Evolutionary conservation across 2,888 invertebrate species (phyloP).

Genomic region (Octodonta nipae): DNA sequence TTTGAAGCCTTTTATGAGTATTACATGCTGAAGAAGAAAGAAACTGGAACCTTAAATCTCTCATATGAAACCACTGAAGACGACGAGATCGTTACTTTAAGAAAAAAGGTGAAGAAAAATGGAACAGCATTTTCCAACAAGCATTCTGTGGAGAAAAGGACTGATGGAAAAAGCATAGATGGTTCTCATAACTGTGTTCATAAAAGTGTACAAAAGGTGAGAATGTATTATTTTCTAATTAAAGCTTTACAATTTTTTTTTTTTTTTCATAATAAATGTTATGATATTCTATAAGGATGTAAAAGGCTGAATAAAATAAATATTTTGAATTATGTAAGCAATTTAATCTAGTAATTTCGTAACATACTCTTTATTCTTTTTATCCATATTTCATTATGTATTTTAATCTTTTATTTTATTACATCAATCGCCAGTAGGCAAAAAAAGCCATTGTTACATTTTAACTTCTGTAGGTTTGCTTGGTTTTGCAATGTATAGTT

Average conservation of each 20-base stretch:
- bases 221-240: constrained; percentile 6
- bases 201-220: constrained; percentile 17
- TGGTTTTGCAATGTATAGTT: too few species aligned
- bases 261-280: too few species aligned
- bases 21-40: constrained; percentile 16
- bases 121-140: constrained; percentile 5
- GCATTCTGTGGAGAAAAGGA: constrained; percentile 5
- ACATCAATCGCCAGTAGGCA: too few species aligned
- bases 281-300: too few species aligned
- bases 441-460: too few species aligned
- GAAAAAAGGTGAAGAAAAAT: constrained; percentile 11
- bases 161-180: constrained; percentile 7
- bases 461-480: too few species aligned
- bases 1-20: constrained; percentile 32
- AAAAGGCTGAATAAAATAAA: too few species aligned
- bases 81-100: constrained; percentile 18
- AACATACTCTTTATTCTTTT: too few species aligned
- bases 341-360: too few species aligned
- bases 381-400: too few species aligned
- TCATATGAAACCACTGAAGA: constrained; percentile 24
- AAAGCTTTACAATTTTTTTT: neutral
- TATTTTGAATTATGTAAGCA: too few species aligned
- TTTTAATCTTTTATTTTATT: too few species aligned
- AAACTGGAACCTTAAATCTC: constrained; percentile 24
- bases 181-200: constrained; percentile 11